Evolutionary conservation across 2,113 vertebrate genomes (phyloP).

Genomic region (Odontophorus gujanensis): DNA sequence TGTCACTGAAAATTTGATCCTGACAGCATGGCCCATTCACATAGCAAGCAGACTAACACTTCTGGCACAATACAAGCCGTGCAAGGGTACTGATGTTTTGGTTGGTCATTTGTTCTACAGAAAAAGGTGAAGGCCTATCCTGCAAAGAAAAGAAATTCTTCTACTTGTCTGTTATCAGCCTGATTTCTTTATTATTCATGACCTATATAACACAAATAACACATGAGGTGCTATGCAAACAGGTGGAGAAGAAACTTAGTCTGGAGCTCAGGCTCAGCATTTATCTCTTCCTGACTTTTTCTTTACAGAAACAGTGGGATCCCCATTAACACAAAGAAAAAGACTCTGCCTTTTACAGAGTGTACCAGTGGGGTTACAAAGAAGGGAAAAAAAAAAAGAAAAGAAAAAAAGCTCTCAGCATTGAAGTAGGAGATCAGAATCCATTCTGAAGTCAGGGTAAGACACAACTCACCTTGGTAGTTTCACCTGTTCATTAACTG

Average conservation of each 20-base stretch:
- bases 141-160: background rate
- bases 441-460: constrained; percentile 26
- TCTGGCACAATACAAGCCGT: background rate
- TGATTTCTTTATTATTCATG: constrained; percentile 29
- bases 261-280: background rate
- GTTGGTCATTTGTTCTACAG: background rate
- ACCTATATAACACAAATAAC: background rate
- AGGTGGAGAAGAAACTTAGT: constrained; percentile 3
- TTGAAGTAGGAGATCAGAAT: constrained; percentile 43
- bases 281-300: constrained; percentile 13
- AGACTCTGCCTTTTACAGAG: background rate
- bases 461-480: background rate
- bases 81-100: background rate
- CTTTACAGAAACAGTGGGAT: background rate
- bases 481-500: constrained; percentile 32
- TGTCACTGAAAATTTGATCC: background rate
- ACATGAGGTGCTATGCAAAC: background rate
- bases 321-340: background rate
- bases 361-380: background rate
- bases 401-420: constrained; percentile 17
- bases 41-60: background rate
- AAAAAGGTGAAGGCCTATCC: background rate
- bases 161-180: constrained; percentile 2
- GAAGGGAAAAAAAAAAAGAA: background rate
- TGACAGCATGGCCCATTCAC: background rate